Evolutionary conservation across 2,797 vertebrate species (phyloP), one percentile per base, ranked within the genome.

Genomic region (Columba guinea): DNA sequence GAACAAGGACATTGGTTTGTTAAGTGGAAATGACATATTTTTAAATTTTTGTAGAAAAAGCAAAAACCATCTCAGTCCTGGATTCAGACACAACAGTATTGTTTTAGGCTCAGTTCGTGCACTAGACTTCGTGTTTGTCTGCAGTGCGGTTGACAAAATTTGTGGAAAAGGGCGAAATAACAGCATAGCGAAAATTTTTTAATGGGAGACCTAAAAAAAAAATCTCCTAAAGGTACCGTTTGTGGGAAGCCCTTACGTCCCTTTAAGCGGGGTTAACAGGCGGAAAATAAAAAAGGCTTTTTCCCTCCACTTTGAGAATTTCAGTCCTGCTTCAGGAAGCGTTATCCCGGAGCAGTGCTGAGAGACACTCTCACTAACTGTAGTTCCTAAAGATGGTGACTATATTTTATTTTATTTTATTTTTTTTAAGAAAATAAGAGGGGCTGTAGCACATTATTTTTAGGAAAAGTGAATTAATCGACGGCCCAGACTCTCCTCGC

Each of bases 281-380:
- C 2, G 2, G 23, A 34, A 18, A 52, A 92, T 30, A 18, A 52
- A 92, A 64, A 41, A 18, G 1, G 3, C 16, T 51, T 84, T 85
- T 28, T 1, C 8, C 44, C 16, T 35, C 9, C 6, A 7, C 3
- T 44, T 59, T 1, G 65, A 64, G 62, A 24, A 73, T 67, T 91
- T 75, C 37, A 10, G 9, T 60, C 56, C 34, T 1, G 0, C 37
- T 37, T 9, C 30, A 27, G 30, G 30, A 76, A 13, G 56, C 13
- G 30, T 39, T 67, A 46, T 13, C 34, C 49, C 44, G 22, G 48
- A 21, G 63, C 9, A 26, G 37, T 17, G 44, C n/a, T 35, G 64
- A 11, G 3, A 4, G 21, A 20, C 71, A 32, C n/a, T 17, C 21
- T 17, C 15, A 1, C 41, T 10, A 7, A 2, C 5, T 1, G 11